phyloP scores from a whole-genome alignment of 2,797 vertebrate species.

The Thamnophis elegans region DNA sequence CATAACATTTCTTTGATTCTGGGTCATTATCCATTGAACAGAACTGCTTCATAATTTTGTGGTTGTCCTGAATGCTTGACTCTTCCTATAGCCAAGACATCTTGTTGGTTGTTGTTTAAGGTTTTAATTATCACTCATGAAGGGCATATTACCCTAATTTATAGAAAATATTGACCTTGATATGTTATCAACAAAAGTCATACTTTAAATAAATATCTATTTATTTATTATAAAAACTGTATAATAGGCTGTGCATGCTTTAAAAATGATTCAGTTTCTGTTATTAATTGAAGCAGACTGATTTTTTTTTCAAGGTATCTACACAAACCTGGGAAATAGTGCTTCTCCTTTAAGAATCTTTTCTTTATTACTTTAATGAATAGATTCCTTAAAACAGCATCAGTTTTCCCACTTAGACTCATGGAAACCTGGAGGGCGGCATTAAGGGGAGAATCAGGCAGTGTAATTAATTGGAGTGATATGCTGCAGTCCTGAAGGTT shows the following conservation, averaged over 20 bases:
- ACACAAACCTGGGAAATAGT: neutral
- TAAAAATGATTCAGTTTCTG: neutral
- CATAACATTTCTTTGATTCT: neutral
- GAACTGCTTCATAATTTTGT: neutral
- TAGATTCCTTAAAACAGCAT: neutral
- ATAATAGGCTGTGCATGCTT: neutral
- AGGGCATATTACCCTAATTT: neutral
- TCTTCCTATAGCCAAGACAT: neutral
- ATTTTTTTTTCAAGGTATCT: neutral
- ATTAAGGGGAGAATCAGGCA: neutral
- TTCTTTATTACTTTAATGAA: neutral
- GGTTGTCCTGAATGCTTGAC: neutral
- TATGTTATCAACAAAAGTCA: neutral
- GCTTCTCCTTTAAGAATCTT: neutral
- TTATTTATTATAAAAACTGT: neutral
- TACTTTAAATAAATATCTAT: neutral
- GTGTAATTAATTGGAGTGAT: neutral
- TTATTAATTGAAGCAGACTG: neutral
- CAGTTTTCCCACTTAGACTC: neutral
- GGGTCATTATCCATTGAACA: neutral
- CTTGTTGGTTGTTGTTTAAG: neutral
- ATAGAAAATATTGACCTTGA: neutral
- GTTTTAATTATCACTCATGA: neutral
- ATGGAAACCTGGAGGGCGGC: neutral
- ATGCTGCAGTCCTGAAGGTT: neutral